Conservation (phyloP, 2,113 vertebrate species). For the Halcyon malimbica region DNA sequence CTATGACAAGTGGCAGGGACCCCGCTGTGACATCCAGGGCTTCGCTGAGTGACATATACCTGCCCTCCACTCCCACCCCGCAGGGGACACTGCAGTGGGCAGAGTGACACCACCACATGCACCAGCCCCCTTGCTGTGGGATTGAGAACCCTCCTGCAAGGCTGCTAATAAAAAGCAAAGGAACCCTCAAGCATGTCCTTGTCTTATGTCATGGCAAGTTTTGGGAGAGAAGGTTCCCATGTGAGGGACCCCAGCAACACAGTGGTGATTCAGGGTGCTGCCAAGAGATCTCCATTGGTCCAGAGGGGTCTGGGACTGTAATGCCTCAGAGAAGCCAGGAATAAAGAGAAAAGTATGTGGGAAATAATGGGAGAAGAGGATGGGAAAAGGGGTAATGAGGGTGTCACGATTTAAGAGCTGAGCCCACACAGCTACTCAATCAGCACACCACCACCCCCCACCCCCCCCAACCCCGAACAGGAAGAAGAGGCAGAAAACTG, state of each 20-base stretch:
- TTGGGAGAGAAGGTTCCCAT: background rate
- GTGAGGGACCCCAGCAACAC: too few relatives aligned
- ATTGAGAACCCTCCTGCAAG: background rate
- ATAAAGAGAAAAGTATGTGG: background rate
- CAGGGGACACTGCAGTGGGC: background rate
- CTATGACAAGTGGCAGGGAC: conserved; percentile 82
- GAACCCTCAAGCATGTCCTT: background rate
- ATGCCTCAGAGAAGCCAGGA: background rate
- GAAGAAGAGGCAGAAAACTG: too few relatives aligned
- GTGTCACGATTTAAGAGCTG: too few relatives aligned
- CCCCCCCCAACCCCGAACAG: too few relatives aligned
- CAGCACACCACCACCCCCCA: too few relatives aligned
- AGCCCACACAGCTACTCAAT: too few relatives aligned
- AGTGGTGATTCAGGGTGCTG: background rate
- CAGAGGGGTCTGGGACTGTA: background rate
- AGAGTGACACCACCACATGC: background rate
- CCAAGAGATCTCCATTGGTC: background rate
- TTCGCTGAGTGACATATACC: background rate
- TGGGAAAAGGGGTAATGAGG: background rate
- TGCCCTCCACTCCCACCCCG: fast-evolving
- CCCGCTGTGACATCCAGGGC: conserved; percentile 54
- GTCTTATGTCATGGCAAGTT: fast-evolving
- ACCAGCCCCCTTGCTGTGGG: background rate
- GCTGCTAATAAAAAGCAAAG: background rate
- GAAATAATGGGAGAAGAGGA: background rate